A percentile compares a stretch with the other conserved stretches of the same genome.
Evolutionary conservation across 2,113 vertebrate genomes (phyloP).

Genomic region (Beaufortia kweichowensis): DNA sequence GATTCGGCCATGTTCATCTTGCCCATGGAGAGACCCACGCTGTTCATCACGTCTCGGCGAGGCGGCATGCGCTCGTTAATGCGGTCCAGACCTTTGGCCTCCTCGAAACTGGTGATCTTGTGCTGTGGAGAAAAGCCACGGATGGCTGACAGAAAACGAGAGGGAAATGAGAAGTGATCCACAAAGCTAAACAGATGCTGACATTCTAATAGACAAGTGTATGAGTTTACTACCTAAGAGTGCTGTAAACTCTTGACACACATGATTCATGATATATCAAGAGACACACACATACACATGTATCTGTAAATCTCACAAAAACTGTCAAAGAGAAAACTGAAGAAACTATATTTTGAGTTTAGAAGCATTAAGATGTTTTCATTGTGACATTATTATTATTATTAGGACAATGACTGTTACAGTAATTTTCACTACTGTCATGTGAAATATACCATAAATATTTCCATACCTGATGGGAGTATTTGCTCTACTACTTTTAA

Average conservation of each 20-base stretch:
- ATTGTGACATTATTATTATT: too few relatives aligned
- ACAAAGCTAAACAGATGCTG: slow-evolving; percentile 22
- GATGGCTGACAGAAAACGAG: slow-evolving; percentile 68
- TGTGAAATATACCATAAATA: too few relatives aligned
- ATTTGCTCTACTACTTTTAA: too few relatives aligned
- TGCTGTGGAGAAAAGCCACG: slow-evolving; percentile 81
- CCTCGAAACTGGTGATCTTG: slow-evolving; percentile 79
- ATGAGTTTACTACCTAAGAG: too few relatives aligned
- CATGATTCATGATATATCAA: neutral
- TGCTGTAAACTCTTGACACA: too few relatives aligned
- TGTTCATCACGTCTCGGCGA: slow-evolving; percentile 73
- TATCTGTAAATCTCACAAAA: neutral
- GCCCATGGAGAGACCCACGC: slow-evolving; percentile 76
- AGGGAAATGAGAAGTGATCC: slow-evolving; percentile 28
- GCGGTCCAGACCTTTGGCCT: slow-evolving; percentile 78
- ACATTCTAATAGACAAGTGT: neutral
- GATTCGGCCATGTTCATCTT: slow-evolving; percentile 79
- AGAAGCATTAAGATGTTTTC: neutral
- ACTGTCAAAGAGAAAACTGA: neutral
- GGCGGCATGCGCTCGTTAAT: slow-evolving; percentile 80
- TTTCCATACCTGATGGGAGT: too few relatives aligned
- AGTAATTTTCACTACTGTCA: too few relatives aligned
- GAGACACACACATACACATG: neutral
- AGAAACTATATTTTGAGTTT: neutral
- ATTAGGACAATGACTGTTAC: too few relatives aligned